phyloP scores from a whole-genome alignment of 2,888 invertebrate species.

The Rutpela maculata region DNA sequence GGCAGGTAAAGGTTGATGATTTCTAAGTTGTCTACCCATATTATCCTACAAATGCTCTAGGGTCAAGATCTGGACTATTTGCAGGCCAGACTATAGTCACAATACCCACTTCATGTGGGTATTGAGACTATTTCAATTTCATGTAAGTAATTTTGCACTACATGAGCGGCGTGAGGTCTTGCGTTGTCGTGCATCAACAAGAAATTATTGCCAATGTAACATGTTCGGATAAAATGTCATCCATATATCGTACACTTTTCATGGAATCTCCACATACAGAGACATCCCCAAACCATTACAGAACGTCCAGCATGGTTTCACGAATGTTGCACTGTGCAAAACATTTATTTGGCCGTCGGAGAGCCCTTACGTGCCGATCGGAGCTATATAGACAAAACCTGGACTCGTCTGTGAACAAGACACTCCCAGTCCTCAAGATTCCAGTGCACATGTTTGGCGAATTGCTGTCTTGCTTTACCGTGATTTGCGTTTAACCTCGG shows the following conservation, averaged over 20 bases:
- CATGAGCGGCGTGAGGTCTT: too few relatives aligned
- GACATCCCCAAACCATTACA: not conserved
- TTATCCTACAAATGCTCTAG: not conserved
- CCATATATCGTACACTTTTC: not conserved
- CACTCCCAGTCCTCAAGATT: not conserved
- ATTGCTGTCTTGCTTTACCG: not conserved
- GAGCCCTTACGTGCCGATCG: not conserved
- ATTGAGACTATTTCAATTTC: too few relatives aligned
- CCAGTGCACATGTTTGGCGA: conserved; percentile 1
- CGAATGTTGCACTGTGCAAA: too few relatives aligned
- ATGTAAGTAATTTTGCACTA: too few relatives aligned
- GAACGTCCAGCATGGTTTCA: not conserved
- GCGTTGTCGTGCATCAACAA: too few relatives aligned
- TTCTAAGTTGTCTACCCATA: conserved; percentile 2
- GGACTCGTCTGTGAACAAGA: not conserved
- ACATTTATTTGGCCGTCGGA: too few relatives aligned
- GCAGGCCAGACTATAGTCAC: too few relatives aligned
- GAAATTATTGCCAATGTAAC: conserved; percentile 14
- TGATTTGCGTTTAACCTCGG: conserved; percentile 8
- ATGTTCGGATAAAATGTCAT: not conserved
- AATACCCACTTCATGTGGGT: too few relatives aligned
- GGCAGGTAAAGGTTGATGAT: not conserved
- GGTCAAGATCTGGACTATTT: not conserved
- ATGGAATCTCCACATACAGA: too few relatives aligned
- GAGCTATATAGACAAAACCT: not conserved